Conservation (phyloP, 1,140 invertebrate species). For the Schlechtendalia chinensis region DNA sequence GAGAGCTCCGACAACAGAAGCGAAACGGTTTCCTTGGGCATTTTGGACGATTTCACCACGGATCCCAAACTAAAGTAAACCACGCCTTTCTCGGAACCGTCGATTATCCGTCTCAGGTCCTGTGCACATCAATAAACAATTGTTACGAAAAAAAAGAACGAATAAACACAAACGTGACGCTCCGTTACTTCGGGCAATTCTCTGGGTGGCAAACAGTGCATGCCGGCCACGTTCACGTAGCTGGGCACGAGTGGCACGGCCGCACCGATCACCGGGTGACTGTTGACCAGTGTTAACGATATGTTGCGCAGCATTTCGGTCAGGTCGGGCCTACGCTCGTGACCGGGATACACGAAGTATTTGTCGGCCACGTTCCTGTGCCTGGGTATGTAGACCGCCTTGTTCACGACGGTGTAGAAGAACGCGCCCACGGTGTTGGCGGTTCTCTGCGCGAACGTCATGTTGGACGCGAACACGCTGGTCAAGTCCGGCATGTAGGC, state of each 20-base stretch:
- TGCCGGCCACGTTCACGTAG: slow-evolving; percentile 62
- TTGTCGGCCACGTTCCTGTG: slow-evolving; percentile 49
- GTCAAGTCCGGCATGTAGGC: slow-evolving; percentile 36
- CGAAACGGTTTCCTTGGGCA: slow-evolving; percentile 53
- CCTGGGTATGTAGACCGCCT: slow-evolving; percentile 11
- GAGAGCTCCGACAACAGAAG: slow-evolving; percentile 54
- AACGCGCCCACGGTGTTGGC: not conserved
- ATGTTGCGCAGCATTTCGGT: slow-evolving; percentile 51
- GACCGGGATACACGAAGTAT: slow-evolving; percentile 52
- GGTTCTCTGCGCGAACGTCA: slow-evolving; percentile 9
- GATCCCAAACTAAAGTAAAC: slow-evolving; percentile 57
- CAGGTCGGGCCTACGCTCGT: slow-evolving; percentile 51
- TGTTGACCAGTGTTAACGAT: slow-evolving; percentile 61
- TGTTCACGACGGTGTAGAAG: not conserved
- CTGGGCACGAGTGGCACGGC: slow-evolving; percentile 58
- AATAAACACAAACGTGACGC: too few species aligned
- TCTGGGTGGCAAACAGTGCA: slow-evolving; percentile 58
- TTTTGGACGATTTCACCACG: slow-evolving; percentile 51
- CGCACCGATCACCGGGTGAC: slow-evolving; percentile 59
- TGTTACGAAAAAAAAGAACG: not conserved
- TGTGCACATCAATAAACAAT: not conserved
- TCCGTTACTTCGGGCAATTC: slow-evolving; percentile 45
- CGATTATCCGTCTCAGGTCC: slow-evolving; percentile 28
- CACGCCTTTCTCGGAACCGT: slow-evolving; percentile 53
- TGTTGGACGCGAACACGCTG: not conserved